Conservation (phyloP, 64 coral and sea anemone genomes). For the Montipora cactus region DNA sequence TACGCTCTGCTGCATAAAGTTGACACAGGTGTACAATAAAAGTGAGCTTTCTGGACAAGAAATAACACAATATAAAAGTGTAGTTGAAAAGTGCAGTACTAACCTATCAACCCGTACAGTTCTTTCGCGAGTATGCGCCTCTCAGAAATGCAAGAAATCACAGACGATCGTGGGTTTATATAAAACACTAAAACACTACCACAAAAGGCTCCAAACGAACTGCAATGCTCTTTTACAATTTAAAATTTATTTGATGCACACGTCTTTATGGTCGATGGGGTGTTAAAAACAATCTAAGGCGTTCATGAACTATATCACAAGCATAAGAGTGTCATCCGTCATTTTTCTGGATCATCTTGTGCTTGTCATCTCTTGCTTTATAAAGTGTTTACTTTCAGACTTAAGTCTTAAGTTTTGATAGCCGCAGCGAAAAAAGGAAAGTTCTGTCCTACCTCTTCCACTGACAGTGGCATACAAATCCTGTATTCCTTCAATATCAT, state of each 20-base stretch:
- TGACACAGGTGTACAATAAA: too few relatives aligned
- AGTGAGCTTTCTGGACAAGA: too few relatives aligned
- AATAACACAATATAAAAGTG: background rate
- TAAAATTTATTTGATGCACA: background rate
- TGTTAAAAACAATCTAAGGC: background rate
- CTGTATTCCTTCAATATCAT: constrained; percentile 98
- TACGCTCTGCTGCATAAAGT: too few relatives aligned
- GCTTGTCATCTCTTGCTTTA: background rate
- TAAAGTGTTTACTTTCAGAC: background rate
- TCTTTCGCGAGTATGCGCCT: too few relatives aligned
- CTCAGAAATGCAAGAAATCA: background rate
- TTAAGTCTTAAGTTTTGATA: background rate
- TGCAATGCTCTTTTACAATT: background rate
- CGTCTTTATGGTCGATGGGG: background rate
- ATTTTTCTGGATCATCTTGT: background rate
- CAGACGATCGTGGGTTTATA: background rate
- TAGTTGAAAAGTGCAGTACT: background rate
- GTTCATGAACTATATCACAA: background rate
- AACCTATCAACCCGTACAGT: too few relatives aligned
- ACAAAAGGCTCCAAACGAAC: background rate
- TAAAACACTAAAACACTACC: background rate
- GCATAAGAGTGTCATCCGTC: too few relatives aligned
- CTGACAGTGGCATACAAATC: constrained; percentile 94
- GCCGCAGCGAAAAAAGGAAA: background rate
- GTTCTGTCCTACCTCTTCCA: constrained; percentile 85